phyloP scores from a whole-genome alignment of 2,888 invertebrate species.

The Exocentrus adspersus region DNA sequence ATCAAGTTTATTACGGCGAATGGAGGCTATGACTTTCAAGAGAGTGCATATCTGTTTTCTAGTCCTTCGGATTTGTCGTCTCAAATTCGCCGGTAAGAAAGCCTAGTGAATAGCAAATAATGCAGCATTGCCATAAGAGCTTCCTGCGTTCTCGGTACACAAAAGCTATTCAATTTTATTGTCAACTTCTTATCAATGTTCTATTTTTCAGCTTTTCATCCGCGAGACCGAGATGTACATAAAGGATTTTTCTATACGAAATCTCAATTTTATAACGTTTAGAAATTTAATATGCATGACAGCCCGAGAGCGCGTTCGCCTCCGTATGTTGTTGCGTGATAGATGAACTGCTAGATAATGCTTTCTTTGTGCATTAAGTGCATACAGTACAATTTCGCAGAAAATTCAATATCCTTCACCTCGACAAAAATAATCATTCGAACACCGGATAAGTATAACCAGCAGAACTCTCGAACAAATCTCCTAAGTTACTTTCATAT shows the following conservation, averaged over 20 bases:
- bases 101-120: slow-evolving; percentile 11
- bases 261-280: slow-evolving; percentile 19
- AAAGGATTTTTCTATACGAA: slow-evolving; percentile 22
- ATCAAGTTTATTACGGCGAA: not conserved
- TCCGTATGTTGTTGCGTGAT: not conserved
- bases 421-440: too few species aligned
- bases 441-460: too few species aligned
- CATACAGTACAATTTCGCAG: not conserved
- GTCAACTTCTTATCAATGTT: slow-evolving; percentile 27
- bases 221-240: slow-evolving; percentile 10
- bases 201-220: slow-evolving; percentile 19
- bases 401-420: too few species aligned
- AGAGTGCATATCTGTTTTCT: not conserved
- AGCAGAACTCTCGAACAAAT: not conserved
- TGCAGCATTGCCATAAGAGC: slow-evolving; percentile 17
- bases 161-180: slow-evolving; percentile 30
- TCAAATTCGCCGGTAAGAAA: slow-evolving; percentile 1
- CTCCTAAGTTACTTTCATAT: not conserved
- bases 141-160: slow-evolving; percentile 14
- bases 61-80: not conserved
- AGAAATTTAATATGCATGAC: slow-evolving; percentile 12
- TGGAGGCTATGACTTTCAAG: not conserved
- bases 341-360: not conserved
- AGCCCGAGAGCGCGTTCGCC: not conserved
- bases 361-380: not conserved